Evolutionary conservation across 2,888 invertebrate species (phyloP).

Genomic region (Belgica antarctica): DNA sequence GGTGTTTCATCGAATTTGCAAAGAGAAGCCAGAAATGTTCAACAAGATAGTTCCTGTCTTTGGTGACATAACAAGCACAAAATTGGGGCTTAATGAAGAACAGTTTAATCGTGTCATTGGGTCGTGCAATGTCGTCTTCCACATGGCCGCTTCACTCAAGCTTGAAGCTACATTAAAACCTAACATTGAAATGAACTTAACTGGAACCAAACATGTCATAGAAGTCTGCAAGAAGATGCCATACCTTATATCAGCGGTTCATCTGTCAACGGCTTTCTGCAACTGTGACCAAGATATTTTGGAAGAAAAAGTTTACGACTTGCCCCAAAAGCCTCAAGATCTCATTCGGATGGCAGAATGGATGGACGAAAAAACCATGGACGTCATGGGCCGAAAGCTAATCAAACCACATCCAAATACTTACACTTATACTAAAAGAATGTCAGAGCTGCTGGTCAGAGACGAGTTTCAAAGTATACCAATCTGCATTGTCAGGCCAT

Average conservation of each 20-base stretch:
- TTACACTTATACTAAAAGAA: slow-evolving; percentile 13
- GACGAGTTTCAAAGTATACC: slow-evolving; percentile 20
- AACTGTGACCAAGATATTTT: slow-evolving; percentile 86
- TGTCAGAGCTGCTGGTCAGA: slow-evolving; percentile 20
- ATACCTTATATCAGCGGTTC: slow-evolving; percentile 74
- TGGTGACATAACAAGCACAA: slow-evolving; percentile 67
- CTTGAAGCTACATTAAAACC: slow-evolving; percentile 86
- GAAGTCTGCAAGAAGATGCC: slow-evolving; percentile 75
- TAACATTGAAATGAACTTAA: slow-evolving; percentile 87
- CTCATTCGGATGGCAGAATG: slow-evolving; percentile 69
- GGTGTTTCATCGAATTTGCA: slow-evolving; percentile 65
- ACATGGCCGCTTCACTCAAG: slow-evolving; percentile 89
- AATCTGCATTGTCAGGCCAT: slow-evolving; percentile 35
- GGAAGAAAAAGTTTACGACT: slow-evolving; percentile 76
- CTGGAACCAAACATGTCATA: slow-evolving; percentile 77
- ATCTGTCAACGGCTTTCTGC: slow-evolving; percentile 96
- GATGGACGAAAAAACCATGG: slow-evolving; percentile 67
- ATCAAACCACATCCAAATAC: slow-evolving; percentile 56
- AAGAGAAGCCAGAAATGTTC: slow-evolving; percentile 66
- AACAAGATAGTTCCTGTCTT: slow-evolving; percentile 72
- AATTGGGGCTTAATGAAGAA: slow-evolving; percentile 63
- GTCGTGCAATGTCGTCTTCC: slow-evolving; percentile 77
- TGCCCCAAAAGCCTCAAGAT: slow-evolving; percentile 68
- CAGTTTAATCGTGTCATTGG: slow-evolving; percentile 61
- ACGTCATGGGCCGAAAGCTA: slow-evolving; percentile 65